Conservation (phyloP, 2,113 vertebrate species). For the Colinus virginianus region DNA sequence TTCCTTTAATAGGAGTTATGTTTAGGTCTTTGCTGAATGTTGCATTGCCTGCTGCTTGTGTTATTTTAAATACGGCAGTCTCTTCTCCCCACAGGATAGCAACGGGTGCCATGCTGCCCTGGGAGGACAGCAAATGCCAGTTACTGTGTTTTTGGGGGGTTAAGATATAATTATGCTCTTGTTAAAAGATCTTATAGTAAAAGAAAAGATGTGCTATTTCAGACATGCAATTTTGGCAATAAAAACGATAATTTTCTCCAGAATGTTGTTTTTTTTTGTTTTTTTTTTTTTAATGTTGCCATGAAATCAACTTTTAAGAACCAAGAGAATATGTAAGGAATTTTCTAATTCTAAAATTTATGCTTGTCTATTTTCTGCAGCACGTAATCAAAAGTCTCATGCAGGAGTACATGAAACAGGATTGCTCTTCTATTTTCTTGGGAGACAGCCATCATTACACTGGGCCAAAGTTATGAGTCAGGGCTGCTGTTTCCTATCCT, state of each 20-base stretch:
- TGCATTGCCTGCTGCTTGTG: not conserved
- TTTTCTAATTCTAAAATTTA: constrained; percentile 24
- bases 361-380: not conserved
- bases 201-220: not conserved
- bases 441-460: constrained; percentile 24
- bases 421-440: constrained; percentile 43
- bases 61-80: not conserved
- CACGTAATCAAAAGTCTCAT: not conserved
- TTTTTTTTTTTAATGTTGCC: not conserved
- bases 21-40: not conserved
- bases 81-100: not conserved
- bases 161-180: not conserved
- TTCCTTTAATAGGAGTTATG: not conserved
- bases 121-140: not conserved
- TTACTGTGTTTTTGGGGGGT: not conserved
- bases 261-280: not conserved
- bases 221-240: not conserved
- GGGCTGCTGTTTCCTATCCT: constrained; percentile 62
- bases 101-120: not conserved
- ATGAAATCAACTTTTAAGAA: not conserved
- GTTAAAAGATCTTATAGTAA: not conserved
- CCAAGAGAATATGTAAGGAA: not conserved
- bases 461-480: constrained; percentile 54
- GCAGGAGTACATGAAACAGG: constrained; percentile 4
- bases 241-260: not conserved